Percentiles rank a stretch among this genome's conserved stretches.
Conservation (phyloP, 1,140 invertebrate genomes). For the Zaprionus nigranus region DNA sequence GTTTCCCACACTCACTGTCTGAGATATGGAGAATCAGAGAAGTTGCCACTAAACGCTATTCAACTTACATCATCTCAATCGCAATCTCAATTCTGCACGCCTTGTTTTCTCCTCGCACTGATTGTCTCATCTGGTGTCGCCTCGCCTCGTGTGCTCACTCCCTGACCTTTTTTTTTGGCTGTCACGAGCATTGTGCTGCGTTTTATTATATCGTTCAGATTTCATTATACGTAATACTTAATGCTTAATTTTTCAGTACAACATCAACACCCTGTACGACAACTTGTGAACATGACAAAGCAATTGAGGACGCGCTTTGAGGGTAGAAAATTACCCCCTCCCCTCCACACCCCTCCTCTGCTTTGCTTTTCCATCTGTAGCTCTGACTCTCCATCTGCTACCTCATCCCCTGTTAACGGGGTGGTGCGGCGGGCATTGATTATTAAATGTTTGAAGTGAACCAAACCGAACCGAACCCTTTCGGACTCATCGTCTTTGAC, state of each 20-base stretch:
- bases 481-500: slow-evolving; percentile 34
- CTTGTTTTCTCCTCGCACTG: slow-evolving; percentile 2
- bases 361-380: background rate
- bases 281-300: slow-evolving; percentile 83
- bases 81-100: slow-evolving; percentile 5
- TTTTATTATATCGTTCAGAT: slow-evolving; percentile 58
- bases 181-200: background rate
- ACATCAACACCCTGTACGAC: slow-evolving; percentile 80
- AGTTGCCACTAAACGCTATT: background rate
- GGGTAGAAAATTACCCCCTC: slow-evolving; percentile 20
- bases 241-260: slow-evolving; percentile 79
- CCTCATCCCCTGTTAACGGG: slow-evolving; percentile 1
- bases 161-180: background rate
- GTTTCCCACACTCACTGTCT: background rate
- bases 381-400: slow-evolving; percentile 1
- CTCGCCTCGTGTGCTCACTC: background rate
- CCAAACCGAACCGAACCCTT: slow-evolving; percentile 7
- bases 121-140: background rate
- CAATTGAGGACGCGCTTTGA: slow-evolving; percentile 65
- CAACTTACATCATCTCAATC: background rate
- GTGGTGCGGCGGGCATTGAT: slow-evolving; percentile 44
- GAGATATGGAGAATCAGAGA: background rate
- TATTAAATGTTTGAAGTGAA: slow-evolving; percentile 59
- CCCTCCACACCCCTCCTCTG: background rate
- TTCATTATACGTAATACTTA: slow-evolving; percentile 63